Conservation (phyloP, 1,140 invertebrate genomes). For the Drosophila malerkotliana region DNA sequence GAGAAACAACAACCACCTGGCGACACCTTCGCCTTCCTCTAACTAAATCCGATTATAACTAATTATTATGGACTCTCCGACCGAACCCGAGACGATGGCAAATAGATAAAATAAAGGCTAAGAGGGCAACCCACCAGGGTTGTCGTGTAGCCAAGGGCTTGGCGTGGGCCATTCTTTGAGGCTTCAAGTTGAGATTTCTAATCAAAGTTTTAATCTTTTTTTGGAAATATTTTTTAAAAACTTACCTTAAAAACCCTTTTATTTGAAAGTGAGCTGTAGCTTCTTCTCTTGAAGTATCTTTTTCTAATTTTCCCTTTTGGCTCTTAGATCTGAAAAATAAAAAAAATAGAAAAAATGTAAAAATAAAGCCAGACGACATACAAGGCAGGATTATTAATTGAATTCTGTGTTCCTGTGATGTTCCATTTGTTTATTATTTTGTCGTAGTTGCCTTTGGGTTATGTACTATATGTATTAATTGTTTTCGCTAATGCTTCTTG, state of each 20-base stretch:
- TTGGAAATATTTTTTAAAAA: too few species aligned
- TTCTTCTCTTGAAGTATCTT: background rate
- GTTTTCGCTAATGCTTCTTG: slow-evolving; percentile 54
- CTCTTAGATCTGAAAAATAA: slow-evolving; percentile 32
- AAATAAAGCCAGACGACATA: slow-evolving; percentile 22
- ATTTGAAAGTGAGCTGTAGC: background rate
- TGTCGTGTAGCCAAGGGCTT: slow-evolving; percentile 50
- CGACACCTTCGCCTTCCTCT: slow-evolving; percentile 63
- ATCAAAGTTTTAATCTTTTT: too few species aligned
- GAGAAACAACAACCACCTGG: slow-evolving; percentile 14
- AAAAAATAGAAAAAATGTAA: slow-evolving; percentile 6
- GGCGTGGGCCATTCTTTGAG: slow-evolving; percentile 53
- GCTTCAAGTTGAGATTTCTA: slow-evolving; percentile 6
- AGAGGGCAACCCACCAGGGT: slow-evolving; percentile 2
- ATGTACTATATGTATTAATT: slow-evolving; percentile 56
- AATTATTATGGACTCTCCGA: slow-evolving; percentile 70
- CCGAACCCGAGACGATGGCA: slow-evolving; percentile 13
- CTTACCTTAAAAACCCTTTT: too few species aligned
- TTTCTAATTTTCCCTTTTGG: slow-evolving; percentile 1
- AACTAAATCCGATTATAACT: slow-evolving; percentile 81
- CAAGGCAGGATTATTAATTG: slow-evolving; percentile 65
- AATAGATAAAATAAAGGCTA: slow-evolving; percentile 4
- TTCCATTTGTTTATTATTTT: slow-evolving; percentile 33
- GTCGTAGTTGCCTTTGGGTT: slow-evolving; percentile 5
- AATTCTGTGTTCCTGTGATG: slow-evolving; percentile 33